Evolutionary conservation across 1,140 invertebrate genomes (phyloP), one percentile per base, ranked within the genome.

Genomic region (Piezodorus guildinii): DNA sequence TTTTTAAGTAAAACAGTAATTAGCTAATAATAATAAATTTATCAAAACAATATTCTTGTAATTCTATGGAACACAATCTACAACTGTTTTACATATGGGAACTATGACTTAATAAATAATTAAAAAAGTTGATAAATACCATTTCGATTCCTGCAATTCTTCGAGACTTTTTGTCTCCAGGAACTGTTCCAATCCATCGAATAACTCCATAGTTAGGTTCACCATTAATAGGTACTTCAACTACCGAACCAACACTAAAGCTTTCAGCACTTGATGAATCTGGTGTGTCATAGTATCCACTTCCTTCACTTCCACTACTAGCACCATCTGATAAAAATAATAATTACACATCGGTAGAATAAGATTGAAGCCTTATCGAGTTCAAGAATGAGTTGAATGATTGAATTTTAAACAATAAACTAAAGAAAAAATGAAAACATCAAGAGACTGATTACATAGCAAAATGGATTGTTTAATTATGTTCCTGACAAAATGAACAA

Each of bases 101-200:
- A n/a, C n/a, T n/a, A n/a, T n/a, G n/a, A n/a, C n/a, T n/a, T n/a
- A n/a, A n/a, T n/a, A n/a, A n/a, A n/a, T n/a, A n/a, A n/a, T n/a
- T n/a, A n/a, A n/a, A n/a, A 39, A 39, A 12, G 6, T 39, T 10
- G 34, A 59, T n/a, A 69, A 70, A 74, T 73, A 85, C 84, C 79
- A 86, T 78, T 77, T 85, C 83, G 68, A 85, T 76, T 59, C 83
- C 83, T 71, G 86, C 86, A 73, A 82, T 83, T 74, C 80, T 79
- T 8, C 74, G 73, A 66, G 59, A 74, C 75, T 17, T 16, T 61
- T 74, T 73, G 63, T 75, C 73, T 27, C 74, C 74, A 12, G 74
- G 69, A 0, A 79, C 69, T 56, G 77, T 76, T 6, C 91, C 91
- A 72, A 94, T 88, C 91, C 92, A 95, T 72, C 85, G 82, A 65